Base-by-base conservation (phyloP, 2,797 vertebrate species). In the Melanotaenia nigrans region DNA sequence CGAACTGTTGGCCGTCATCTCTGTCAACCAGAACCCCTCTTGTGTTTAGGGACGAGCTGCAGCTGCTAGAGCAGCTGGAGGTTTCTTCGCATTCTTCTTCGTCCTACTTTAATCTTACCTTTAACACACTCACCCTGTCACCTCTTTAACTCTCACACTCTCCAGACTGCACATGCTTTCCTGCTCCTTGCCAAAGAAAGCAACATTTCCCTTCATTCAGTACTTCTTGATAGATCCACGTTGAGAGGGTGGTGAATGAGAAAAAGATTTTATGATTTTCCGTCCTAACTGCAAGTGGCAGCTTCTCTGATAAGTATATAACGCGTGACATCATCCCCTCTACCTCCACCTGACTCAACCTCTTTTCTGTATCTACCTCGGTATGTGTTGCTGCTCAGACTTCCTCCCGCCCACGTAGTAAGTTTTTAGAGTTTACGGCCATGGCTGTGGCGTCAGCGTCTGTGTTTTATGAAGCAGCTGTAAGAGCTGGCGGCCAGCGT, bases 1-100 rank as follows among this genome's bases (percentile, higher is more conserved):
- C 70, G 71, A 84, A 77, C 78, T 79, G 68, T 63, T 79, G 69
- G 78, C 75, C 59, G n/a, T 38, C 72, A 20, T 64, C 2, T 11
- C 75, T 33, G 67, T 89, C 74, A 57, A 81, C 77, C 77, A 30
- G 12, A 71, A 74, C 77, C 73, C 68, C 71, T 71, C 73, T 74
- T 11, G 49, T 75, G 84, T 74, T 76, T 11, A 51, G 72, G 77
- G 81, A 85, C 33, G 30, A 77, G 81, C 79, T 78, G 77, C 87
- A 89, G 90, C 91, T 92, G 90, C 83, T 75, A 85, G 80, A 91
- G 91, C 90, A 92, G 91, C 91, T 94, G 92, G 91, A 88, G 75
- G 73, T 84, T 89, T 91, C 75, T 71, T 81, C 51, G 18, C 66
- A 2, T 73, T 84, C 49, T 53, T 75, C 76, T 73, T 71, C 77